phyloP scores from a whole-genome alignment of 2,888 invertebrate genomes.

The Parnassius mnemosyne region DNA sequence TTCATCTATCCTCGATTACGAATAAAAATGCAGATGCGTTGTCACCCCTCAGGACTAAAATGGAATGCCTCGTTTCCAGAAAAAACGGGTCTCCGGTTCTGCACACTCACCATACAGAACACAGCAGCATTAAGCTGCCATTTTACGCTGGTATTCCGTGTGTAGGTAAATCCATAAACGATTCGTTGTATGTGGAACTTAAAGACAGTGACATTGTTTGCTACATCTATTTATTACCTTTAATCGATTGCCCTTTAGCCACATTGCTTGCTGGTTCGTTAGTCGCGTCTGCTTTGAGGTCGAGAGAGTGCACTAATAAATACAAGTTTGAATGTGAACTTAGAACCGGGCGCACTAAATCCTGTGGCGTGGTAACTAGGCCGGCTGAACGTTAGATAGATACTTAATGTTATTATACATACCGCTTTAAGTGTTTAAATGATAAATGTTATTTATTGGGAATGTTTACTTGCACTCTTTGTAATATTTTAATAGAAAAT shows the following conservation, averaged over 20 bases:
- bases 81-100: too few species aligned
- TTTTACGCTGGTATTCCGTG: too few species aligned
- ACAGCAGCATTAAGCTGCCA: too few species aligned
- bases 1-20: too few species aligned
- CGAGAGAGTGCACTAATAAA: conserved; percentile 50
- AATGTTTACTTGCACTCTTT: too few species aligned
- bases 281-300: conserved; percentile 40
- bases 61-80: too few species aligned
- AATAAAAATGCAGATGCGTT: too few species aligned
- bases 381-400: conserved; percentile 13
- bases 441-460: neutral
- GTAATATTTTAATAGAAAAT: too few species aligned
- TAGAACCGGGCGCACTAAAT: conserved; percentile 41
- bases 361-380: conserved; percentile 48
- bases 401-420: conserved; percentile 3
- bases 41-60: too few species aligned
- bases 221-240: conserved; percentile 21
- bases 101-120: too few species aligned
- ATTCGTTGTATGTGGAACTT: too few species aligned
- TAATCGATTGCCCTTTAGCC: conserved; percentile 26
- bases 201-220: conserved; percentile 14
- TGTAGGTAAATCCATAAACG: too few species aligned
- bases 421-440: conserved; percentile 14
- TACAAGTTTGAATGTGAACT: conserved; percentile 43
- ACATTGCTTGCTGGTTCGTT: conserved; percentile 40